These are phyloP conservation scores for Solenodon paradoxus DNA, from an alignment of 2,113 vertebrate genomes.

Conservation along the genomic window DNA sequence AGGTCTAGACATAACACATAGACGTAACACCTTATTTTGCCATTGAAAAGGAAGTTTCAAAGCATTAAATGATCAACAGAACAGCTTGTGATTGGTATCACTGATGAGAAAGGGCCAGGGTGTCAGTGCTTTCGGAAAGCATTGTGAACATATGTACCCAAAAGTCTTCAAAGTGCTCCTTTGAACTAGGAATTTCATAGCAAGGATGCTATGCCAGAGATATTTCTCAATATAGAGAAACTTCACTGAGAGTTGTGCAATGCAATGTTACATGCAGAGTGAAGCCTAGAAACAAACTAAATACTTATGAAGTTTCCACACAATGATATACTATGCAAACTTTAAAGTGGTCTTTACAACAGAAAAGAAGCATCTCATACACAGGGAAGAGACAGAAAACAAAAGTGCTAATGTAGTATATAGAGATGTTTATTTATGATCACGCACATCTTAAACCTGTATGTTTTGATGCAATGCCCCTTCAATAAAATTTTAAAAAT, in stretches of 20 bases:
- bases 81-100: accelerated
- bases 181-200: not conserved
- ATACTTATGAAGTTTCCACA: not conserved
- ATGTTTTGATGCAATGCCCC: no score
- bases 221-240: not conserved
- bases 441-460: no score
- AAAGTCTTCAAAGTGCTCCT: not conserved
- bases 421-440: no score
- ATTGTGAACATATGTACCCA: accelerated
- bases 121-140: not conserved
- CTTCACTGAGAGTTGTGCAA: not conserved
- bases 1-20: not conserved
- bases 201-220: not conserved
- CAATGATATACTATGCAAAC: not conserved
- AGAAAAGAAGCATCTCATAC: not conserved
- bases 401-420: no score
- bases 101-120: no score
- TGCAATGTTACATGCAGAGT: not conserved
- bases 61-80: accelerated
- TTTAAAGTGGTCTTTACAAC: not conserved
- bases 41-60: not conserved
- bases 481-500: no score
- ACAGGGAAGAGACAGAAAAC: not conserved
- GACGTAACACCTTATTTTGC: no score
- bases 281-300: not conserved